Base-by-base conservation (phyloP, 2,113 vertebrate species). In the Entomyzon cyanotis region DNA sequence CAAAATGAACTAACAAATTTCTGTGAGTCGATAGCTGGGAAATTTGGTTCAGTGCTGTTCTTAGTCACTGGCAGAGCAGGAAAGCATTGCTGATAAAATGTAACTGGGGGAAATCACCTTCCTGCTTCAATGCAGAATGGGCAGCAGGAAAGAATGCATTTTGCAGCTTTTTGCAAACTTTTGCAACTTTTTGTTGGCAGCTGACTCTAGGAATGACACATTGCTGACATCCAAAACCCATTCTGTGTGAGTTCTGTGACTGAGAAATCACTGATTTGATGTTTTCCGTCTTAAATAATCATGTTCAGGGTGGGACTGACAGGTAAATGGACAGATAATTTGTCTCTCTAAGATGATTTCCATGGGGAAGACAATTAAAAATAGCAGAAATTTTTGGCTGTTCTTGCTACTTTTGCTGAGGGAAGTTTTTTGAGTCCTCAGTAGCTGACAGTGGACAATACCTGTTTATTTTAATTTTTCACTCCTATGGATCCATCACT, bases 391-490 rank as follows among this genome's bases (percentile, higher is more conserved):
- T 15, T n/a, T 18, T 44, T 62, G 52, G 8, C 35, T 92, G 2
- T 21, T 73, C 31, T 12, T 50, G 39, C 24, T 71, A 33, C 39
- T 46, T 53, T 9, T 31, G 37, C 75, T 86, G 52, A 68, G 44
- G 41, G 18, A 19, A 21, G 37, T 39, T 50, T 31, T 23, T 35
- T 5, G n/a, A 37, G 19, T 18, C 8, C 13, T 17, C 27, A 0
- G 0, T 15, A 60, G 52, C 52, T 37, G 35, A 15, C 1, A 15
- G 42, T 5, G 65, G n/a, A 3, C 4, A 14, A 10, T 3, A 2
- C 5, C 24, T 5, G 4, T 12, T 55, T 50, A 18, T 67, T 41
- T 58, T 27, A 2, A 24, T 41, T 30, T 69, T 84, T 68, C 14
- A 15, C 14, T 0, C 4, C 9, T 5, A 3, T 62, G 60, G 12